Percentiles rank a stretch among this genome's conserved stretches.
phyloP scores from a whole-genome alignment of 2,888 invertebrate species.

The Anorthoa munda region DNA sequence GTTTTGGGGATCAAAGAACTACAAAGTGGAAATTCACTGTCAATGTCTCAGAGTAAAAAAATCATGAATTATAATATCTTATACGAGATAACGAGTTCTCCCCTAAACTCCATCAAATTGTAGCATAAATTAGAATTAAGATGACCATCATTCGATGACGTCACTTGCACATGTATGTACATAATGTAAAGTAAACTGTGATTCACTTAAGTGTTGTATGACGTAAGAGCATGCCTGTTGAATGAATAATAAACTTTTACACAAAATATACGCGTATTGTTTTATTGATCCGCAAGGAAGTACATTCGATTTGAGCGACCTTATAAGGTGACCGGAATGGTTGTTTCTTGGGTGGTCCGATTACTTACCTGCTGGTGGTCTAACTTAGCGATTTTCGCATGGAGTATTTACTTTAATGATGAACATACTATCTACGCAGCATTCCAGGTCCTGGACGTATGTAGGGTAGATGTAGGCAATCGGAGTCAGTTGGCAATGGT shows the following conservation, averaged over 20 bases:
- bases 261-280: slow-evolving; percentile 45
- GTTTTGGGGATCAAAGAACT: not conserved
- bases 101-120: not conserved
- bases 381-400: too few relatives aligned
- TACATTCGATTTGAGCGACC: slow-evolving; percentile 28
- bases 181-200: slow-evolving; percentile 71
- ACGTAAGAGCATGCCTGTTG: slow-evolving; percentile 66
- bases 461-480: not conserved
- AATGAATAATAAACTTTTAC: slow-evolving; percentile 73
- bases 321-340: slow-evolving; percentile 5
- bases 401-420: too few relatives aligned
- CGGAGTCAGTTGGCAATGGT: too few relatives aligned
- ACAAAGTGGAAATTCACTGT: too few relatives aligned
- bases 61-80: too few relatives aligned
- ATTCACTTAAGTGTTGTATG: slow-evolving; percentile 63
- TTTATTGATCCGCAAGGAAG: slow-evolving; percentile 37
- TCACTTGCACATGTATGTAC: slow-evolving; percentile 58
- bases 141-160: slow-evolving; percentile 39
- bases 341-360: slow-evolving; percentile 36
- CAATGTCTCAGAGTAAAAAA: too few relatives aligned
- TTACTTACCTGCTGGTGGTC: too few relatives aligned
- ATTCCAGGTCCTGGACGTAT: not conserved
- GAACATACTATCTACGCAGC: not conserved
- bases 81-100: not conserved
- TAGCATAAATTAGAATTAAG: slow-evolving; percentile 27